These are phyloP conservation scores for Anaspis maculata DNA, from an alignment of 2,888 invertebrate species.

Conservation along the genomic window DNA sequence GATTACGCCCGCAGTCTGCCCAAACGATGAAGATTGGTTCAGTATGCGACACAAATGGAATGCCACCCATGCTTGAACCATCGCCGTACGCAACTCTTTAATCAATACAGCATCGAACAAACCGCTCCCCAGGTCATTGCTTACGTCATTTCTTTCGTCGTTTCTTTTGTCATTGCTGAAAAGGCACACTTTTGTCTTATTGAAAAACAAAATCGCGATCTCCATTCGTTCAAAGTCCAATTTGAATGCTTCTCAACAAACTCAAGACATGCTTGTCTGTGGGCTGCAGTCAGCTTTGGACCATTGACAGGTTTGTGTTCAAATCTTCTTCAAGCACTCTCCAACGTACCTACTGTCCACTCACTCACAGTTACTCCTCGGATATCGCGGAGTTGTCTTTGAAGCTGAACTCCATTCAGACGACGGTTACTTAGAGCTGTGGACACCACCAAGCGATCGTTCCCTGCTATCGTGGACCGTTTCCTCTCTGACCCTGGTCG, in stretches of 20 bases:
- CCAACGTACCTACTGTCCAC: conserved; percentile 20
- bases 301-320: conserved; percentile 16
- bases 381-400: conserved; percentile 13
- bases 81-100: conserved; percentile 3
- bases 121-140: background rate
- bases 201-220: conserved; percentile 19
- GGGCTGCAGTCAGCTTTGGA: conserved; percentile 18
- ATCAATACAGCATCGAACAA: conserved; percentile 1
- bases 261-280: conserved; percentile 18
- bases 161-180: background rate
- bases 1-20: background rate
- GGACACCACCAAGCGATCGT: conserved; percentile 3
- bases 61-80: conserved; percentile 5
- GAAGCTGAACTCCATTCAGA: conserved; percentile 3
- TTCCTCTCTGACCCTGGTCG: background rate
- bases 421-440: conserved; percentile 1
- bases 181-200: conserved; percentile 18
- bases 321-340: conserved; percentile 17
- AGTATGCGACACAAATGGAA: conserved; percentile 1
- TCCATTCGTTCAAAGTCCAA: conserved; percentile 14
- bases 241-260: conserved; percentile 19
- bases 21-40: background rate
- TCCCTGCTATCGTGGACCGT: background rate
- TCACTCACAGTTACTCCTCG: conserved; percentile 18
- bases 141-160: background rate